phyloP scores from a whole-genome alignment of 2,797 vertebrate genomes.

The Takifugu ocellatus region DNA sequence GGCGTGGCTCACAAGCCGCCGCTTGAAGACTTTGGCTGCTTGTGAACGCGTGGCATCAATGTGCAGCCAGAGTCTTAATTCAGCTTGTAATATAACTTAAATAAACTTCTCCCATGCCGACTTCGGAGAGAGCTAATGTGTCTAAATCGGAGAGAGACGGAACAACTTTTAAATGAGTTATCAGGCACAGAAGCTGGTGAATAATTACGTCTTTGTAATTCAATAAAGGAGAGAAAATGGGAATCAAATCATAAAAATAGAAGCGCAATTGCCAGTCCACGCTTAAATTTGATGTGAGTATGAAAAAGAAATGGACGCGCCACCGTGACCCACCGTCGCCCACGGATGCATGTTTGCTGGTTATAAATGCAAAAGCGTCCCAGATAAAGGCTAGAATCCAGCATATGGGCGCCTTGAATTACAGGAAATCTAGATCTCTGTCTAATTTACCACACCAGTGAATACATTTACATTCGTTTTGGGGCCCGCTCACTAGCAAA shows the following conservation, averaged over 20 bases:
- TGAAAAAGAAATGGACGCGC: too few species aligned
- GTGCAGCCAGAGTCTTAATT: conserved; percentile 21
- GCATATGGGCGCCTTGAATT: too few species aligned
- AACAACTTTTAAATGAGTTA: conserved; percentile 2
- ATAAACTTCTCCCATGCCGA: conserved; percentile 8
- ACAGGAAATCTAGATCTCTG: too few species aligned
- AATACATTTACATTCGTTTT: too few species aligned
- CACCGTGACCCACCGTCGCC: too few species aligned
- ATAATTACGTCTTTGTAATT: conserved; percentile 2
- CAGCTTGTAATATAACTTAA: conserved; percentile 15
- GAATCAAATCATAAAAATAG: too few species aligned
- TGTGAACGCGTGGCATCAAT: conserved; percentile 31
- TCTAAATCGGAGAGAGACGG: not conserved
- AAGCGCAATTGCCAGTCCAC: too few species aligned
- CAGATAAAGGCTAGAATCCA: too few species aligned
- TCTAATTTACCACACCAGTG: too few species aligned
- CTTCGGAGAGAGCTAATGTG: conserved; percentile 4
- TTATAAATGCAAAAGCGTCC: not conserved
- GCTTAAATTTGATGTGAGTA: too few species aligned
- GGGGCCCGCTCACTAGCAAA: too few species aligned
- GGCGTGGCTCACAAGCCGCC: conserved; percentile 23
- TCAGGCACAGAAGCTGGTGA: not conserved
- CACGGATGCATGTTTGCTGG: not conserved
- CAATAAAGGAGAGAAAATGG: not conserved
- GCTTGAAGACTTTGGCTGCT: conserved; percentile 6